phyloP scores from a whole-genome alignment of 2,113 vertebrate genomes.

The Anser brachyrhynchus region DNA sequence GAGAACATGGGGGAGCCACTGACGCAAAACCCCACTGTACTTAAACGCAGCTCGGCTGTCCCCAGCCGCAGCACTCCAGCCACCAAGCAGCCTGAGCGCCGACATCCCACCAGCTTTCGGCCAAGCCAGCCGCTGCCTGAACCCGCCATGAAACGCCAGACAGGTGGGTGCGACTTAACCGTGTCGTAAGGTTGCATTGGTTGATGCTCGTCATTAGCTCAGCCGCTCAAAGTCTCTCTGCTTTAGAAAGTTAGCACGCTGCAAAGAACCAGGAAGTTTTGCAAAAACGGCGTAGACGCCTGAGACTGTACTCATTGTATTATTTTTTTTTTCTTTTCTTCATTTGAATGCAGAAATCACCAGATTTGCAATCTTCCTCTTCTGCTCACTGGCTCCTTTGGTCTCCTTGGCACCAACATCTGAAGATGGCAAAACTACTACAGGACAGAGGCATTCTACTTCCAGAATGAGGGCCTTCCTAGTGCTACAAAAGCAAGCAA shows the following conservation, averaged over 20 bases:
- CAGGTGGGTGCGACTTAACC: slow-evolving; percentile 12
- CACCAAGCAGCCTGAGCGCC: background rate
- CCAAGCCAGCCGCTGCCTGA: background rate
- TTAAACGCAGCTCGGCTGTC: slow-evolving; percentile 11
- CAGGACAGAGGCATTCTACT: background rate
- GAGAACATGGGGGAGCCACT: background rate
- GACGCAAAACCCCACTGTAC: background rate
- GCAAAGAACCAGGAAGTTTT: background rate
- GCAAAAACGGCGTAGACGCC: background rate
- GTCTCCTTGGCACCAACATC: background rate
- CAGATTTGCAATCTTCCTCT: slow-evolving; percentile 11
- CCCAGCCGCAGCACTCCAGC: background rate
- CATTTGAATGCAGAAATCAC: slow-evolving; percentile 14
- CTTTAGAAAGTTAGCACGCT: background rate
- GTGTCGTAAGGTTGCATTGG: background rate
- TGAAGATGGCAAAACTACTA: background rate
- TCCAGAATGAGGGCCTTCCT: accelerated
- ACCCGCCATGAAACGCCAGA: background rate
- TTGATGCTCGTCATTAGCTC: background rate
- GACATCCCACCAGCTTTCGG: background rate
- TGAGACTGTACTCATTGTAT: background rate
- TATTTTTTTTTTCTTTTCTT: background rate
- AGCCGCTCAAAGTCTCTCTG: background rate
- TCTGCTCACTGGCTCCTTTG: slow-evolving; percentile 32
- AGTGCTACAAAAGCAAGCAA: background rate